These are phyloP conservation scores for Rattus rattus DNA, from an alignment of 2,113 vertebrate genomes.

Conservation along the genomic window DNA sequence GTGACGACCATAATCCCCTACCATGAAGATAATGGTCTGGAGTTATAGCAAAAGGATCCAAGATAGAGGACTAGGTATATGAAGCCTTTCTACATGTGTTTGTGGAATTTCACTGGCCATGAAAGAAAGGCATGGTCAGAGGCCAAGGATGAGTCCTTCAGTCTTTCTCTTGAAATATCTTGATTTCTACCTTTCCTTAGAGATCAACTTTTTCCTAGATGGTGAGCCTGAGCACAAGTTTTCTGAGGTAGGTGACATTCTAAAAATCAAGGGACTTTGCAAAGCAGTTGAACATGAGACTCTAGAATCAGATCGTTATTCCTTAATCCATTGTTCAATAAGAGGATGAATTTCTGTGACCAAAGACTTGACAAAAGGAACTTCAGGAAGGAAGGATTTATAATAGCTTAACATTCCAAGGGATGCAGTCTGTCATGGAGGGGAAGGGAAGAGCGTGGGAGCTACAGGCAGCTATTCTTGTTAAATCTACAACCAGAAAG, in stretches of 20 bases:
- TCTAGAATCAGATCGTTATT: background rate
- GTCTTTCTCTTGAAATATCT: background rate
- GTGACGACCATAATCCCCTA: background rate
- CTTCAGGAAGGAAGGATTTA: background rate
- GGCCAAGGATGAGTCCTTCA: background rate
- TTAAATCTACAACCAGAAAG: background rate
- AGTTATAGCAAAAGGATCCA: background rate
- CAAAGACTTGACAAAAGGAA: background rate
- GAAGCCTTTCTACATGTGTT: rapidly evolving
- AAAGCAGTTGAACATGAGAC: background rate
- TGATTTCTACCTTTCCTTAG: background rate
- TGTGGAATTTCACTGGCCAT: background rate
- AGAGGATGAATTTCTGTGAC: background rate
- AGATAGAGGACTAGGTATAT: background rate
- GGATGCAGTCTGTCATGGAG: background rate
- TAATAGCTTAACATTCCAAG: background rate
- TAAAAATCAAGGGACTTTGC: background rate
- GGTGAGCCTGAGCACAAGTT: background rate
- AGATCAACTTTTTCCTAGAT: background rate
- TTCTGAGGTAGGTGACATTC: background rate
- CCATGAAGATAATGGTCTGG: background rate
- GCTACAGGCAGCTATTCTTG: background rate
- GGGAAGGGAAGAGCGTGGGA: background rate
- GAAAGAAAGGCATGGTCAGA: background rate
- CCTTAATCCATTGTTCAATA: background rate